These are phyloP conservation scores for Uloborus plumipes DNA, from an alignment of 2,888 invertebrate species.

Conservation along the genomic window DNA sequence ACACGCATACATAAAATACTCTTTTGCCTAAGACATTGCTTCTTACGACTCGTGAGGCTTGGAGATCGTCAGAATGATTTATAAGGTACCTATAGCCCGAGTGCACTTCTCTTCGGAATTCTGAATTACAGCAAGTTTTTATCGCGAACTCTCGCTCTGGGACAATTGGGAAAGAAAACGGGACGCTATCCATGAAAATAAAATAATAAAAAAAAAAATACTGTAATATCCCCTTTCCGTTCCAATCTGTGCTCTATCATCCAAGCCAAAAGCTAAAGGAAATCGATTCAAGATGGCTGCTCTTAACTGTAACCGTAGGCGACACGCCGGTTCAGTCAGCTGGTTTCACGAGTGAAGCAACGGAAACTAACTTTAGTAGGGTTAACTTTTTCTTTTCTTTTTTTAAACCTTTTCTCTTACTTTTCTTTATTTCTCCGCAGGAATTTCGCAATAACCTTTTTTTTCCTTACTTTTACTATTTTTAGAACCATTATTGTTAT, in stretches of 20 bases:
- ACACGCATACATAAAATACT: no score
- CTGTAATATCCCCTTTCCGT: conserved; percentile 28
- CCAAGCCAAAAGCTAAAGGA: conserved; percentile 35
- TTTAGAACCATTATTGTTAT: conserved; percentile 36
- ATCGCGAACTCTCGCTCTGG: no score
- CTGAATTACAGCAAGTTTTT: no score
- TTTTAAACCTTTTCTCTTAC: background rate
- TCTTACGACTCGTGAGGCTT: no score
- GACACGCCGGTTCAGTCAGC: conserved; percentile 12
- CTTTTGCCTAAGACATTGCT: no score
- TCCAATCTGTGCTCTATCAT: conserved; percentile 45
- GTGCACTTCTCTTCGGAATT: no score
- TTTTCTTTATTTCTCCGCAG: background rate
- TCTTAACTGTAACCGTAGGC: conserved; percentile 44
- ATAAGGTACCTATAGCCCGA: no score
- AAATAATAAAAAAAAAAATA: background rate
- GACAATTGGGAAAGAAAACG: no score
- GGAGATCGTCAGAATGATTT: no score
- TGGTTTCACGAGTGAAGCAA: conserved; percentile 4
- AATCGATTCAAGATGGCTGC: conserved; percentile 50
- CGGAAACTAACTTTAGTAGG: conserved; percentile 5
- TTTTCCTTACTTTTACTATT: conserved; percentile 4
- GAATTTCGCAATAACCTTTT: conserved; percentile 12
- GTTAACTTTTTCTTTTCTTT: conserved; percentile 6
- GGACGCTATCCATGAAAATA: no score